Conservation (phyloP, 2,797 vertebrate species). For the Gymnocypris eckloni region DNA sequence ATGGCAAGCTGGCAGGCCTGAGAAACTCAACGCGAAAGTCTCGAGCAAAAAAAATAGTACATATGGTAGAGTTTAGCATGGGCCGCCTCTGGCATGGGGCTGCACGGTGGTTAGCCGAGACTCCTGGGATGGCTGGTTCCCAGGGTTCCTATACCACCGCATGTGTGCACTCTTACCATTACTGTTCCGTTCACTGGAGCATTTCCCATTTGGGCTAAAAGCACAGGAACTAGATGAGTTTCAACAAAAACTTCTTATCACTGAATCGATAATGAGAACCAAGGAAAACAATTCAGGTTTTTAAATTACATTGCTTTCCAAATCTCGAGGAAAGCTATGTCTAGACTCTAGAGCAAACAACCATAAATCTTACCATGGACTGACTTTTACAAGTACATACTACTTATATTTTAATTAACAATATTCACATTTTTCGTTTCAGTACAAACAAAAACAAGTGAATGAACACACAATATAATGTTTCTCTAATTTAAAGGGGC, state of each 20-base stretch:
- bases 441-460: background rate
- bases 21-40: constrained; percentile 17
- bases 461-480: background rate
- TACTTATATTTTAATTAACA: background rate
- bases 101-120: constrained; percentile 58
- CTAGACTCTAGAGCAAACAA: background rate
- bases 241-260: background rate
- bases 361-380: background rate
- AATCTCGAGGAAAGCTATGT: background rate
- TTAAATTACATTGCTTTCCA: background rate
- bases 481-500: background rate
- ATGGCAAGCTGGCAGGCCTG: constrained; percentile 4
- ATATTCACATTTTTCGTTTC: background rate
- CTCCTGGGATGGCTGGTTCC: constrained; percentile 63
- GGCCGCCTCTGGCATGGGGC: constrained; percentile 66
- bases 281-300: background rate
- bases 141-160: constrained; percentile 57
- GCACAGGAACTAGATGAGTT: background rate
- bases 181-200: constrained; percentile 16
- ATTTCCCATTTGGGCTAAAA: constrained; percentile 5
- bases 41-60: constrained; percentile 69
- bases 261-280: background rate
- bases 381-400: background rate
- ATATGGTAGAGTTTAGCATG: constrained; percentile 78
- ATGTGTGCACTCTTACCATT: constrained; percentile 21